Evolutionary conservation across 2,797 vertebrate species (phyloP).

Genomic region (Miichthys miiuy): DNA sequence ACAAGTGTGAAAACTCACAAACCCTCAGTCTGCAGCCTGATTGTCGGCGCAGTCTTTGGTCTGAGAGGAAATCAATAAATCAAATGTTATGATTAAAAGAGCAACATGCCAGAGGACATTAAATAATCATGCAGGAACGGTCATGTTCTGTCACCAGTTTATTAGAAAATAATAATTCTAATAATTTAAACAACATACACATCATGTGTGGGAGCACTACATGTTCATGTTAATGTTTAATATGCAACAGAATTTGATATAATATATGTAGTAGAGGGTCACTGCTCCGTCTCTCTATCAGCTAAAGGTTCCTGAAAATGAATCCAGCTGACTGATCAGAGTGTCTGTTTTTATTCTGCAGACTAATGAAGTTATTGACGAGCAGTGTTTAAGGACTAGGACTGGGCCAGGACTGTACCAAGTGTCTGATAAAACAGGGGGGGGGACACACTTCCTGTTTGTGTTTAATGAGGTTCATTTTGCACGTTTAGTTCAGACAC

Average conservation of each 20-base stretch:
- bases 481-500: too few species aligned
- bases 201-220: too few species aligned
- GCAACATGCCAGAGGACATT: slow-evolving; percentile 70
- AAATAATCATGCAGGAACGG: slow-evolving; percentile 76
- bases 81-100: slow-evolving; percentile 82
- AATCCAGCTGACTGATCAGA: not conserved
- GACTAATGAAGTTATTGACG: not conserved
- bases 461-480: too few species aligned
- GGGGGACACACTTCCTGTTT: too few species aligned
- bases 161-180: too few species aligned
- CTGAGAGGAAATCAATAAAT: slow-evolving; percentile 74
- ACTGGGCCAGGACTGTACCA: not conserved
- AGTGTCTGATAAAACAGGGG: not conserved
- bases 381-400: not conserved
- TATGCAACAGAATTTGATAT: too few species aligned
- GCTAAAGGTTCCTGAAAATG: not conserved
- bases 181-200: too few species aligned
- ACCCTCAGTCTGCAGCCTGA: slow-evolving; percentile 38
- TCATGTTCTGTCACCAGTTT: too few species aligned
- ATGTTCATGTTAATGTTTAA: too few species aligned
- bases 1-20: slow-evolving; percentile 37
- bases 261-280: too few species aligned
- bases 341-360: not conserved
- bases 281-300: too few species aligned
- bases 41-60: slow-evolving; percentile 44